These are phyloP conservation scores for Lichenostomus cassidix DNA, from an alignment of 2,113 vertebrate species.

Conservation along the genomic window DNA sequence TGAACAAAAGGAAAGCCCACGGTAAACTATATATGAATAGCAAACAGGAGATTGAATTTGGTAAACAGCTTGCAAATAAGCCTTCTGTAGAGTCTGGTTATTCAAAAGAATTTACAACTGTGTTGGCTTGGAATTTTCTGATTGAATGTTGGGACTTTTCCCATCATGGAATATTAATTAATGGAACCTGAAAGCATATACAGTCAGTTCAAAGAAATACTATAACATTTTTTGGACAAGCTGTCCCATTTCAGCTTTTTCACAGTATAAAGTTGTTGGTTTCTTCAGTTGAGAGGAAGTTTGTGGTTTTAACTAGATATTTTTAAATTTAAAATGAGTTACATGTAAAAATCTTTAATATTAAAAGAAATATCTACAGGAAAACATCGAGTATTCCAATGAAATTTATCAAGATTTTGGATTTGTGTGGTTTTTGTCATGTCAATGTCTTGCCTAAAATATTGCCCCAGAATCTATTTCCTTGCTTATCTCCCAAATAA, in stretches of 20 bases:
- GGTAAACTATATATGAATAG: neutral
- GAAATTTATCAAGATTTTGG: neutral
- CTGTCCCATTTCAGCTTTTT: neutral
- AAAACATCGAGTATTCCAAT: neutral
- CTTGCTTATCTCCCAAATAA: neutral
- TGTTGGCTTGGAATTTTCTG: neutral
- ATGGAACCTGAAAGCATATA: neutral
- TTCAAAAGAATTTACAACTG: neutral
- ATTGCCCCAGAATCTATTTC: neutral
- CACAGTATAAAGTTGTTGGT: neutral
- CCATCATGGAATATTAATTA: neutral
- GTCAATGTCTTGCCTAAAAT: neutral
- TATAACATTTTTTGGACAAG: neutral
- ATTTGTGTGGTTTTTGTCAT: neutral
- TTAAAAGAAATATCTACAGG: neutral
- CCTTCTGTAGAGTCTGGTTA: neutral
- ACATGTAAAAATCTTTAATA: neutral
- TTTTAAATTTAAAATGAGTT: neutral
- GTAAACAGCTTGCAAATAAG: slow-evolving; percentile 17
- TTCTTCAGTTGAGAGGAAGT: neutral
- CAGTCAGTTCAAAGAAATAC: neutral
- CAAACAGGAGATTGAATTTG: slow-evolving; percentile 16
- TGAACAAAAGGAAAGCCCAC: slow-evolving; percentile 46
- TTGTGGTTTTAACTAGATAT: neutral
- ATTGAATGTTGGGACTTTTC: neutral